Conservation (phyloP, 2,888 invertebrate species). For the Clivina fossor region DNA sequence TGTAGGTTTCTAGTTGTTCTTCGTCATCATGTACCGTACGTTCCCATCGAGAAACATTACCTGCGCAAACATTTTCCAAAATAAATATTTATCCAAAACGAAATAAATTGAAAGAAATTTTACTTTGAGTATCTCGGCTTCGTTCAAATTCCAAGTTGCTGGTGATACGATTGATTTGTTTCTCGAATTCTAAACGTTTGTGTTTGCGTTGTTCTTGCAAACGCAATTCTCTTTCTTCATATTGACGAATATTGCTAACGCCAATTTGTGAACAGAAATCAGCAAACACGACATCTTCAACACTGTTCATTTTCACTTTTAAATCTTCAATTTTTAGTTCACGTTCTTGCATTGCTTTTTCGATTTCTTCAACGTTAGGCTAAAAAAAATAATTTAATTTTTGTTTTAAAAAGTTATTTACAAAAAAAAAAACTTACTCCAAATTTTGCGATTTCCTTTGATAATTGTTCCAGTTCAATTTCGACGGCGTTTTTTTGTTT, state of each 20-base stretch:
- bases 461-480: constrained; percentile 65
- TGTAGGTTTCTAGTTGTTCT: constrained; percentile 77
- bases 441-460: constrained; percentile 68
- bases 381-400: constrained; percentile 44
- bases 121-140: constrained; percentile 90
- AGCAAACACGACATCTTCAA: constrained; percentile 94
- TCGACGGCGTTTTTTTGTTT: constrained; percentile 73
- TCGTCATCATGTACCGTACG: constrained; percentile 90
- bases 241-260: constrained; percentile 95
- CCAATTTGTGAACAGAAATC: constrained; percentile 93
- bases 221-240: constrained; percentile 94
- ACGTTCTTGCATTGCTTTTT: constrained; percentile 66
- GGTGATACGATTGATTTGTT: constrained; percentile 90
- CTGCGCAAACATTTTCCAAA: constrained; percentile 56
- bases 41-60: constrained; percentile 92
- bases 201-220: constrained; percentile 95
- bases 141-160: constrained; percentile 96
- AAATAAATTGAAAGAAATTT: constrained; percentile 43
- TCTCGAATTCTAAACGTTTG: constrained; percentile 93
- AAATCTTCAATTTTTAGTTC: constrained; percentile 88
- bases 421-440: constrained; percentile 56
- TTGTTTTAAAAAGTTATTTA: constrained; percentile 12
- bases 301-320: constrained; percentile 94
- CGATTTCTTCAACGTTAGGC: constrained; percentile 72
- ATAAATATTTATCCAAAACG: not conserved